These are phyloP conservation scores for Stigmatopora argus DNA, from an alignment of 2,113 vertebrate genomes.

Conservation along the genomic window DNA sequence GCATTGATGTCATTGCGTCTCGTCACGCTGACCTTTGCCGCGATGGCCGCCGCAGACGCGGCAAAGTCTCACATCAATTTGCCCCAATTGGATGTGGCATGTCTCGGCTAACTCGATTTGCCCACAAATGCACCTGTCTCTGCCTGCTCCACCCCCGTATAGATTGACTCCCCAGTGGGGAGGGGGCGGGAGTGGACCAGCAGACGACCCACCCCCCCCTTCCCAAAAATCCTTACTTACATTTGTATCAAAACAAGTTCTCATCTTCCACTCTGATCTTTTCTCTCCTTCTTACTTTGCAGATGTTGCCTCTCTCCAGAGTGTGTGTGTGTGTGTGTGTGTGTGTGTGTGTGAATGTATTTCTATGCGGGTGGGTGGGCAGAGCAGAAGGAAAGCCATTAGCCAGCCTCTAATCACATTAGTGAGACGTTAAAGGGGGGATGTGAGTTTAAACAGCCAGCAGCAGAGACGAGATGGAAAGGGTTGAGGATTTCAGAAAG, in stretches of 20 bases:
- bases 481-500: neutral
- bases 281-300: slow-evolving; percentile 56
- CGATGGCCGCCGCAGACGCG: slow-evolving; percentile 97
- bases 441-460: slow-evolving; percentile 71
- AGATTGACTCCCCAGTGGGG: slow-evolving; percentile 77
- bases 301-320: slow-evolving; percentile 79
- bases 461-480: slow-evolving; percentile 60
- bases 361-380: slow-evolving; percentile 91
- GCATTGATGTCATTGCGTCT: slow-evolving; percentile 90
- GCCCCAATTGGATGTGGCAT: slow-evolving; percentile 99
- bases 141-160: slow-evolving; percentile 97
- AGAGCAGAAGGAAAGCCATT: slow-evolving; percentile 84
- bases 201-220: neutral
- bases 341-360: slow-evolving; percentile 58
- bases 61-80: slow-evolving; percentile 99
- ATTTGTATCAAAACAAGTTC: slow-evolving; percentile 56
- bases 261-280: slow-evolving; percentile 50
- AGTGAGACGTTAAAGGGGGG: slow-evolving; percentile 78
- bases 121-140: slow-evolving; percentile 99
- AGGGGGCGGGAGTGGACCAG: slow-evolving; percentile 17
- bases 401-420: slow-evolving; percentile 77
- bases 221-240: slow-evolving; percentile 50
- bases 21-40: slow-evolving; percentile 96
- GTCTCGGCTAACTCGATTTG: slow-evolving; percentile 99
- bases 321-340: slow-evolving; percentile 61